Evolutionary conservation across 2,113 vertebrate species (phyloP).

Genomic region (Oenanthe oenanthe): DNA sequence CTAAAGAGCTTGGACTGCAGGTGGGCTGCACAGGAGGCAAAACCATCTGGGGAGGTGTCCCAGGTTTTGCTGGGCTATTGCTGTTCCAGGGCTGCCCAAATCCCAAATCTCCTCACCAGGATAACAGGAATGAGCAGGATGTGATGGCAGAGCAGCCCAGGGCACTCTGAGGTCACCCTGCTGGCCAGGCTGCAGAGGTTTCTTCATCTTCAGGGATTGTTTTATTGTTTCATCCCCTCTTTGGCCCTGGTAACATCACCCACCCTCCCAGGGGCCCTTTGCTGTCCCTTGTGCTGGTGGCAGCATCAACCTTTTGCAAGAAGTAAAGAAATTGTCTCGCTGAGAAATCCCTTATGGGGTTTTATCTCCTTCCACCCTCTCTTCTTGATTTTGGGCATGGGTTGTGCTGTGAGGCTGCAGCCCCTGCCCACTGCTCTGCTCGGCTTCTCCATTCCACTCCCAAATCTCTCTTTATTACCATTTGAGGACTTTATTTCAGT

Average conservation of each 20-base stretch:
- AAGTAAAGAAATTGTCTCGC: not conserved
- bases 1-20: not conserved
- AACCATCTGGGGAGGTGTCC: not conserved
- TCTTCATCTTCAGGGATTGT: not conserved
- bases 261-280: not conserved
- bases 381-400: not conserved
- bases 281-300: not conserved
- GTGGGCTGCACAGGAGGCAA: not conserved
- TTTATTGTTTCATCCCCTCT: not conserved
- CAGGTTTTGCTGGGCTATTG: not conserved
- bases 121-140: not conserved
- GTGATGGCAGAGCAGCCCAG: not conserved
- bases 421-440: not conserved
- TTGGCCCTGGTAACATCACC: not conserved
- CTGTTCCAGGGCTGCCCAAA: not conserved
- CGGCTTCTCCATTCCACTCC: not conserved
- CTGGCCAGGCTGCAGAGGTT: not conserved
- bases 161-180: not conserved
- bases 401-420: not conserved
- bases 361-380: not conserved
- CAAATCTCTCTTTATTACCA: not conserved
- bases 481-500: not conserved
- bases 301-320: not conserved
- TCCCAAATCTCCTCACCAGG: not conserved
- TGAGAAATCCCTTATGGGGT: not conserved